A percentile compares a stretch with the other conserved stretches of the same genome.
These are phyloP conservation scores for Euzetes globulus DNA, from an alignment of 2,888 invertebrate genomes.

Conservation along the genomic window DNA sequence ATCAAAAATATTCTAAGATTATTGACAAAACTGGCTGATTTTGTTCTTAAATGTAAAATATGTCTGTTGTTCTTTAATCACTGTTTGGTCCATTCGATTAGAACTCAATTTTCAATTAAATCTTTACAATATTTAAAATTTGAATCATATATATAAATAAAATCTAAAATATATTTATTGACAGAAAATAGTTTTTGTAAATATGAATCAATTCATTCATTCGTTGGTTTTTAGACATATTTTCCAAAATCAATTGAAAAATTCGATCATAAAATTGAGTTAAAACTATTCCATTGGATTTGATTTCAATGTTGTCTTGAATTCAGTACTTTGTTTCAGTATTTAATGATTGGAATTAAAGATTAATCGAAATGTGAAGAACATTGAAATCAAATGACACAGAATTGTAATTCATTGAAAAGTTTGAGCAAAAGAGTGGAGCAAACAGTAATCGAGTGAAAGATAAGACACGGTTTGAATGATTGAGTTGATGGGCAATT, in stretches of 20 bases:
- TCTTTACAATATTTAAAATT: neutral
- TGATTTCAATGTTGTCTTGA: neutral
- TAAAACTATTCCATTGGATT: neutral
- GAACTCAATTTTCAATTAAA: neutral
- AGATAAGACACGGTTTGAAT: conserved; percentile 20
- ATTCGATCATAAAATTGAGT: no score
- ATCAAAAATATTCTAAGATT: no score
- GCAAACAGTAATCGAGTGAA: neutral
- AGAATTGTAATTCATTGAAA: neutral
- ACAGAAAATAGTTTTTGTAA: neutral
- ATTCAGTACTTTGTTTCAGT: neutral
- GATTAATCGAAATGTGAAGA: neutral
- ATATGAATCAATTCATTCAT: conserved; percentile 8
- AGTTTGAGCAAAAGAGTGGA: neutral
- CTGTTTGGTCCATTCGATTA: neutral
- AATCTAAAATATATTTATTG: conserved; percentile 3
- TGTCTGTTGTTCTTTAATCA: neutral
- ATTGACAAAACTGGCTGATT: no score
- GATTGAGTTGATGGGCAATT: no score
- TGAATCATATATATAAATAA: neutral
- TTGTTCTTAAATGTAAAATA: conserved; percentile 3
- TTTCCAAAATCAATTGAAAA: neutral
- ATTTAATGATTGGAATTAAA: neutral
- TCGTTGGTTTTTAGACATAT: neutral
- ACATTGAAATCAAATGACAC: neutral